phyloP scores from a whole-genome alignment of 2,797 vertebrate genomes.

The Enteromius anoplus region DNA sequence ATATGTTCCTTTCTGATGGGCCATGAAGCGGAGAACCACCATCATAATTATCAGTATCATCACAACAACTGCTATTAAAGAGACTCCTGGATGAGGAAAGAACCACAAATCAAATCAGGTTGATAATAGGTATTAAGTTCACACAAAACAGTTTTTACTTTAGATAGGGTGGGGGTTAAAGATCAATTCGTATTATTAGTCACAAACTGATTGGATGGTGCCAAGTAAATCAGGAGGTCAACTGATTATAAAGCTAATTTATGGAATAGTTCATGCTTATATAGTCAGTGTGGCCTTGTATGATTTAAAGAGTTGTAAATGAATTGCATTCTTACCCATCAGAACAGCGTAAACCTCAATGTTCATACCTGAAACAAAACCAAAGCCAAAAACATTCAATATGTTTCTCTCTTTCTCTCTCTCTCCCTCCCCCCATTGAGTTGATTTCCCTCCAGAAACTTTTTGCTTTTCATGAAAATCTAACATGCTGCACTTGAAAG shows the following conservation, averaged over 20 bases:
- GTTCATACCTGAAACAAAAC: slow-evolving; percentile 8
- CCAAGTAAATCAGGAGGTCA: neutral
- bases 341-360: neutral
- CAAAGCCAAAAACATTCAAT: neutral
- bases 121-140: neutral
- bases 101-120: slow-evolving; percentile 62
- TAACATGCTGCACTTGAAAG: neutral
- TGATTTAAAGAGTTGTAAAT: neutral
- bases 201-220: neutral
- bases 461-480: slow-evolving; percentile 1
- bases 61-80: slow-evolving; percentile 56
- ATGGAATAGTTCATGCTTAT: neutral
- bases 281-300: neutral
- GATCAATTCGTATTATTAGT: neutral
- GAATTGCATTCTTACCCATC: slow-evolving; percentile 11
- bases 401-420: neutral
- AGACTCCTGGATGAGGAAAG: slow-evolving; percentile 63
- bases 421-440: neutral
- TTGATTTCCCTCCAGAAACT: neutral
- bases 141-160: neutral
- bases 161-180: neutral
- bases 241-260: neutral
- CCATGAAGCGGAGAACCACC: slow-evolving; percentile 71
- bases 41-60: slow-evolving; percentile 75
- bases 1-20: slow-evolving; percentile 86